Conservation (phyloP, 2,888 invertebrate genomes). For the Machimus rusticus region DNA sequence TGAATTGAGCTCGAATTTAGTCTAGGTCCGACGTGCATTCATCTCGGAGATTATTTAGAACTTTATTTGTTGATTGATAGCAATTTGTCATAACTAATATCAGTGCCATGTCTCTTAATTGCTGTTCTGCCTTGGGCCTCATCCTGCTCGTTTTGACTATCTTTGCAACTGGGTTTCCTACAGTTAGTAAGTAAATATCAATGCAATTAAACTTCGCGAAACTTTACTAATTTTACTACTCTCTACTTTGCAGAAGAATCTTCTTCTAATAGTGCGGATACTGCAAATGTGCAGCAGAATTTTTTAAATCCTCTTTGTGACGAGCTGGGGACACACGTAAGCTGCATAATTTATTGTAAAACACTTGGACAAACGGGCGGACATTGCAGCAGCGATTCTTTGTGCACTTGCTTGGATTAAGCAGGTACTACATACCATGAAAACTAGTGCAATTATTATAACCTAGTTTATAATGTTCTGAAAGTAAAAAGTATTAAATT, state of each 20-base stretch:
- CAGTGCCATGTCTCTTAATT: neutral
- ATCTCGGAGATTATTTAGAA: neutral
- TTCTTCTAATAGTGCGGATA: neutral
- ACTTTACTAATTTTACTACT: neutral
- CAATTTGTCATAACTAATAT: neutral
- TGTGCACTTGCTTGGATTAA: constrained; percentile 47
- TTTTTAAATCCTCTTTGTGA: constrained; percentile 50
- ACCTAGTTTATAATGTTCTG: neutral
- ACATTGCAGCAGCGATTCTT: constrained; percentile 52
- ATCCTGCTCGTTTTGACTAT: neutral
- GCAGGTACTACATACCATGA: neutral
- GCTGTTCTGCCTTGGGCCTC: neutral
- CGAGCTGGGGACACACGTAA: constrained; percentile 53
- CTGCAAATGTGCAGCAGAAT: neutral
- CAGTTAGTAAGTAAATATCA: neutral
- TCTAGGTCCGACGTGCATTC: neutral
- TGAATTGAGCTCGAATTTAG: neutral
- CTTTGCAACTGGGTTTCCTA: neutral
- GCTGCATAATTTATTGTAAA: constrained; percentile 53
- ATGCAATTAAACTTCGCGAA: neutral
- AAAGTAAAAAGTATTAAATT: neutral
- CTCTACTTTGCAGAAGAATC: neutral
- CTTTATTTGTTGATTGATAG: neutral
- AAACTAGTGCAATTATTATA: neutral
- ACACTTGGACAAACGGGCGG: constrained; percentile 51